phyloP scores from a whole-genome alignment of 2,113 vertebrate species.

The Opisthocomus hoazin region DNA sequence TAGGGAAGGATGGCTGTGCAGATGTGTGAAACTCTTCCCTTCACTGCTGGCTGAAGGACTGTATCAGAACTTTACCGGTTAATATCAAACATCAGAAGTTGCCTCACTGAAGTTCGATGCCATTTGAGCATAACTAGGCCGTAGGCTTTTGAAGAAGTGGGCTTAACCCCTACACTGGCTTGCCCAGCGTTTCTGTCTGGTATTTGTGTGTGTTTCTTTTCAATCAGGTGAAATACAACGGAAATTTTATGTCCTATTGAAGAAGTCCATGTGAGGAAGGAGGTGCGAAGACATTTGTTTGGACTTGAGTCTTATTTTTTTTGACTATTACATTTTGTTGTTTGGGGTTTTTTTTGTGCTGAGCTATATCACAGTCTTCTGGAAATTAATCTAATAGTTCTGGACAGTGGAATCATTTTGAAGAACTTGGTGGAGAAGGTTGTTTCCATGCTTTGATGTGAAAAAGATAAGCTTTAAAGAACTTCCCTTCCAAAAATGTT shows the following conservation, averaged over 20 bases:
- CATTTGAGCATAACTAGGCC: background rate
- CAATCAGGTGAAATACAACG: background rate
- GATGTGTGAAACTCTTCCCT: background rate
- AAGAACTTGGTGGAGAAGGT: background rate
- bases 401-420: background rate
- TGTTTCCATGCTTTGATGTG: slow-evolving; percentile 35
- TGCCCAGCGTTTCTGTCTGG: background rate
- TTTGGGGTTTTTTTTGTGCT: background rate
- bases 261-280: background rate
- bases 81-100: background rate
- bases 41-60: background rate
- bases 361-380: background rate
- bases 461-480: slow-evolving; percentile 12
- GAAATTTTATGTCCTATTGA: background rate
- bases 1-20: background rate
- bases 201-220: background rate
- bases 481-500: slow-evolving; percentile 38
- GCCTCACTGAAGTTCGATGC: background rate
- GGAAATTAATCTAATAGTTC: background rate
- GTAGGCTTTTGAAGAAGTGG: background rate
- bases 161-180: background rate
- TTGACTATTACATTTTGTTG: background rate
- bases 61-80: background rate
- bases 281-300: background rate
- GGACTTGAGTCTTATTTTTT: background rate